phyloP scores from a whole-genome alignment of 2,797 vertebrate species.

The Microctenopoma stevenorrisi region DNA sequence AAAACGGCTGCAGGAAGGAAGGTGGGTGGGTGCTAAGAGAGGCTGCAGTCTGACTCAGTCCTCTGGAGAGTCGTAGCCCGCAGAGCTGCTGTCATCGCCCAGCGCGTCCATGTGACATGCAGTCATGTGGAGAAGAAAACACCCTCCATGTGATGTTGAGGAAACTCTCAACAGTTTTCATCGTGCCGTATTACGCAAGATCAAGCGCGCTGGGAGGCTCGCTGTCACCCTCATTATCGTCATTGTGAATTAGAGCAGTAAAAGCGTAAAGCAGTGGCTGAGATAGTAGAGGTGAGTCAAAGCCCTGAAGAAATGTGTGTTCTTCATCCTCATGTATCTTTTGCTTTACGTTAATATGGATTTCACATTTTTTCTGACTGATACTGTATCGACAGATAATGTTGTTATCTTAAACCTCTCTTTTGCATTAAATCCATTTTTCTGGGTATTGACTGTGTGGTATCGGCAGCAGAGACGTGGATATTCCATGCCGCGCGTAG shows the following conservation, averaged over 20 bases:
- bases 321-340: constrained; percentile 6
- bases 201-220: constrained; percentile 14
- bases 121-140: constrained; percentile 41
- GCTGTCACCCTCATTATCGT: constrained; percentile 30
- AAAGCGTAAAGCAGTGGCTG: neutral
- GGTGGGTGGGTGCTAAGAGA: constrained; percentile 32
- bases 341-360: neutral
- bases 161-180: constrained; percentile 33
- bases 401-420: too few species aligned
- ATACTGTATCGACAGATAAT: too few species aligned
- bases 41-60: constrained; percentile 45
- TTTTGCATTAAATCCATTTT: too few species aligned
- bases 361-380: neutral
- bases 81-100: constrained; percentile 28
- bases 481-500: too few species aligned
- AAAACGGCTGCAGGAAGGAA: constrained; percentile 23
- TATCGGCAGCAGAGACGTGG: too few species aligned
- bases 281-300: constrained; percentile 5
- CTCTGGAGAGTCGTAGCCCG: constrained; percentile 5
- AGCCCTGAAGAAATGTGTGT: neutral
- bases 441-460: too few species aligned
- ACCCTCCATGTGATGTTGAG: constrained; percentile 45
- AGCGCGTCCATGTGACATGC: constrained; percentile 55
- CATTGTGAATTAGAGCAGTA: constrained; percentile 20
- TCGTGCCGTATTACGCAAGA: constrained; percentile 36